These are phyloP conservation scores for Phoenicopterus ruber DNA, from an alignment of 2,113 vertebrate species.

Conservation along the genomic window DNA sequence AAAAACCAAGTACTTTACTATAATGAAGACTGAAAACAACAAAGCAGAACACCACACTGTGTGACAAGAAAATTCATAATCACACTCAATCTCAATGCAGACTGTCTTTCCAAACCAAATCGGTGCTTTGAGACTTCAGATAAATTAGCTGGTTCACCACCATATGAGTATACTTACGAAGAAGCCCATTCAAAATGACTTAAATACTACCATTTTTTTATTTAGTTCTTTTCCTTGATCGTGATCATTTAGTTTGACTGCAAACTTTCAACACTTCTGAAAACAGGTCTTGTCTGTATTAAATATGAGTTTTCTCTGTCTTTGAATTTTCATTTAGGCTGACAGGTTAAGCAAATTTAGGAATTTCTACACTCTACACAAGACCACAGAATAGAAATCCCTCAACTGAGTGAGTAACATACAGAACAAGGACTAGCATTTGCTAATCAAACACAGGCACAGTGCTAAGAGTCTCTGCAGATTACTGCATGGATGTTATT, in stretches of 20 bases:
- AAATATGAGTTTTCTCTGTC: not conserved
- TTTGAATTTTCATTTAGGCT: not conserved
- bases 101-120: not conserved
- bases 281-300: not conserved
- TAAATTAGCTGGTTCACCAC: not conserved
- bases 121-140: rapidly evolving
- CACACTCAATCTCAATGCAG: not conserved
- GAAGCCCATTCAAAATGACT: not conserved
- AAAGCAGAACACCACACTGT: not conserved
- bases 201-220: not conserved
- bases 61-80: not conserved
- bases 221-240: not conserved
- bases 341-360: not conserved
- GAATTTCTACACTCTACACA: not conserved
- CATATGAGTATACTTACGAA: not conserved
- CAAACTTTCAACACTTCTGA: not conserved
- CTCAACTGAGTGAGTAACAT: not conserved
- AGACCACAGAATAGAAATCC: not conserved
- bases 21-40: not conserved
- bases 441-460: not conserved
- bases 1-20: not conserved
- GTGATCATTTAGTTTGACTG: not conserved
- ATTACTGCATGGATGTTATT: not conserved
- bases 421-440: not conserved
- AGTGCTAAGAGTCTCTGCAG: not conserved